These are phyloP conservation scores for Strigamia transsilvanica DNA, from an alignment of 2,888 invertebrate genomes.

Conservation along the genomic window DNA sequence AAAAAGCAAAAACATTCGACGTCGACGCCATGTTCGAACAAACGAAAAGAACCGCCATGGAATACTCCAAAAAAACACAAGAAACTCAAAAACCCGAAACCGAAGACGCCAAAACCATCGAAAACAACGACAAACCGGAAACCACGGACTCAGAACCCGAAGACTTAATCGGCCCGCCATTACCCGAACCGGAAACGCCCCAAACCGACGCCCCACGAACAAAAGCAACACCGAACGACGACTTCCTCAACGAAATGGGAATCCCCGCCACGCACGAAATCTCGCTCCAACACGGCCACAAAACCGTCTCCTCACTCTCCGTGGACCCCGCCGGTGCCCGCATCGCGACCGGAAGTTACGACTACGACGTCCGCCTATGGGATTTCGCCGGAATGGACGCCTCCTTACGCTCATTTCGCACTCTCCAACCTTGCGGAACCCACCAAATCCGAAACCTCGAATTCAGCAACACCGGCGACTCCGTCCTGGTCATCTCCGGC, in stretches of 20 bases:
- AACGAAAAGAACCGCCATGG: conserved; percentile 65
- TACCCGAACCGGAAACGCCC: conserved; percentile 65
- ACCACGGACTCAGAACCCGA: conserved; percentile 65
- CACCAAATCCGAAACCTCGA: conserved; percentile 90
- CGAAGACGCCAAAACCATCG: too few relatives aligned
- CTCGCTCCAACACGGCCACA: conserved; percentile 85
- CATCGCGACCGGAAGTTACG: conserved; percentile 87
- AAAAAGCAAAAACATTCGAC: conserved; percentile 87
- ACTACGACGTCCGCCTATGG: conserved; percentile 97
- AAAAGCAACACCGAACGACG: too few relatives aligned
- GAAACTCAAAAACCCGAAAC: neutral
- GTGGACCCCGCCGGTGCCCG: conserved; percentile 95
- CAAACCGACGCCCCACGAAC: too few relatives aligned
- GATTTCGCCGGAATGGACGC: conserved; percentile 99
- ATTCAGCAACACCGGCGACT: conserved; percentile 94
- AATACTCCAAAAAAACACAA: conserved; percentile 60
- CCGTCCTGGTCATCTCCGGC: conserved; percentile 90
- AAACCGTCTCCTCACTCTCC: conserved; percentile 85
- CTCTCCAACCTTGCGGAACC: conserved; percentile 88
- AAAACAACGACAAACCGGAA: neutral
- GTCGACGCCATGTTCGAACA: conserved; percentile 74
- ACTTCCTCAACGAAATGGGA: neutral
- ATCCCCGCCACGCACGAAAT: conserved; percentile 71
- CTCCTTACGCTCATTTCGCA: conserved; percentile 87
- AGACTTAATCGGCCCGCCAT: conserved; percentile 71